A percentile compares a stretch with the other conserved stretches of the same genome.
These are phyloP conservation scores for Apostichopus californicus DNA, from an alignment of 35 echinoderm and acorn worm species.

Conservation along the genomic window DNA sequence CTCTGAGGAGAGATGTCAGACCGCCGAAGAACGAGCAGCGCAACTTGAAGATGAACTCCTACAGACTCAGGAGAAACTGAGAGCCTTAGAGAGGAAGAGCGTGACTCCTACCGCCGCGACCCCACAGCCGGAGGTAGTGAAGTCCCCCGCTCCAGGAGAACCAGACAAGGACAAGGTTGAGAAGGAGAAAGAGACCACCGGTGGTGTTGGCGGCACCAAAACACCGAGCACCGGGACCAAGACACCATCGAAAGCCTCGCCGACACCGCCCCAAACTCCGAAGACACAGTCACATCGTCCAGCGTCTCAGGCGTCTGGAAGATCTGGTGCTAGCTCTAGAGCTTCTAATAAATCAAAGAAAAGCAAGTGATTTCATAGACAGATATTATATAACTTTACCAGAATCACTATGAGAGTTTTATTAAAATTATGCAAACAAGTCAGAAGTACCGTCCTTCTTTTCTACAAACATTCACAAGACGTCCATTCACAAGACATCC, in stretches of 20 bases:
- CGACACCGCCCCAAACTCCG: conserved; percentile 30
- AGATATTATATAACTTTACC: not conserved
- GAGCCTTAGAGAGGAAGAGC: conserved; percentile 73
- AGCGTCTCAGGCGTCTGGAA: conserved; percentile 31
- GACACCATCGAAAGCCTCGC: conserved; percentile 4
- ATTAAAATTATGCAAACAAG: not conserved
- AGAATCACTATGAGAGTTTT: not conserved
- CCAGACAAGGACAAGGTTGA: not conserved
- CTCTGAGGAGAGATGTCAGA: conserved; percentile 77
- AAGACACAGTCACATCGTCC: conserved; percentile 8
- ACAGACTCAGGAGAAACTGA: conserved; percentile 67
- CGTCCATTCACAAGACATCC: no score
- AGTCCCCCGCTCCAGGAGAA: not conserved
- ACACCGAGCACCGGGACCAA: not conserved
- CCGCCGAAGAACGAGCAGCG: conserved; percentile 70
- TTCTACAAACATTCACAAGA: no score
- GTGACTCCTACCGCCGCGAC: conserved; percentile 57
- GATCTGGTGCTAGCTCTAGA: conserved; percentile 32
- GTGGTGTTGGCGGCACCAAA: not conserved
- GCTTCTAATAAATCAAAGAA: conserved; percentile 41
- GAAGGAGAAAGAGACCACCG: not conserved
- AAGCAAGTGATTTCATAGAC: conserved; percentile 20
- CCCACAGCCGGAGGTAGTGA: not conserved
- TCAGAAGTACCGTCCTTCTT: no score
- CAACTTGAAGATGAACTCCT: conserved; percentile 78